These are phyloP conservation scores for Cheilosia urbana DNA, from an alignment of 2,888 invertebrate species.

Conservation along the genomic window DNA sequence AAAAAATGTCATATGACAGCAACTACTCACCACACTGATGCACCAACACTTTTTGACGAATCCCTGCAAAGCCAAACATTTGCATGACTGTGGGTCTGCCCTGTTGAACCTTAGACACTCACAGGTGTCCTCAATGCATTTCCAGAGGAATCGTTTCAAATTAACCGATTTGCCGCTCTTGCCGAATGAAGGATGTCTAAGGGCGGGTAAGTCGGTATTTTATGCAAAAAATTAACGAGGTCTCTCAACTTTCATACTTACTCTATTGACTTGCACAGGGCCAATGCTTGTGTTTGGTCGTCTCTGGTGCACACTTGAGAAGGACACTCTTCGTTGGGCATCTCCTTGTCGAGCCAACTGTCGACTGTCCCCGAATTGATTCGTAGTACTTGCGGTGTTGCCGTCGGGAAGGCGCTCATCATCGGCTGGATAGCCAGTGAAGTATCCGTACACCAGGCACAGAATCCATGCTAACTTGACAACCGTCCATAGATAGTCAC, in stretches of 20 bases:
- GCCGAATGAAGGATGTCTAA: constrained; percentile 87
- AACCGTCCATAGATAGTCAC: constrained; percentile 88
- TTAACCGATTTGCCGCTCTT: constrained; percentile 87
- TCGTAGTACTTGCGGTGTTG: constrained; percentile 85
- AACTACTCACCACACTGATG: constrained; percentile 86
- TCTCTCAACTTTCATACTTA: constrained; percentile 81
- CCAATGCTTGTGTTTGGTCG: constrained; percentile 87
- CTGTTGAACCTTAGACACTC: constrained; percentile 87
- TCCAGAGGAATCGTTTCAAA: constrained; percentile 88
- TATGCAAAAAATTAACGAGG: background rate
- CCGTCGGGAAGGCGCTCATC: constrained; percentile 91
- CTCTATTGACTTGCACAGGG: constrained; percentile 88
- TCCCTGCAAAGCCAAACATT: constrained; percentile 88
- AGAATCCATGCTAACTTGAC: constrained; percentile 90
- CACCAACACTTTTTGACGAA: constrained; percentile 89
- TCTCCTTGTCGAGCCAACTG: constrained; percentile 87
- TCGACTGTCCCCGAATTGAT: constrained; percentile 90
- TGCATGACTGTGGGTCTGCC: constrained; percentile 85
- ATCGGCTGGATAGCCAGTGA: constrained; percentile 87
- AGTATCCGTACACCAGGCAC: constrained; percentile 93
- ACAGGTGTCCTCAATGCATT: constrained; percentile 91
- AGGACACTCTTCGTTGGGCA: constrained; percentile 85
- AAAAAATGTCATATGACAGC: no score
- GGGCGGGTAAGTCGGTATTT: background rate
- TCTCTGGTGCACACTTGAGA: constrained; percentile 86